phyloP scores from a whole-genome alignment of 2,113 vertebrate genomes.

The Toxotes jaculatrix region DNA sequence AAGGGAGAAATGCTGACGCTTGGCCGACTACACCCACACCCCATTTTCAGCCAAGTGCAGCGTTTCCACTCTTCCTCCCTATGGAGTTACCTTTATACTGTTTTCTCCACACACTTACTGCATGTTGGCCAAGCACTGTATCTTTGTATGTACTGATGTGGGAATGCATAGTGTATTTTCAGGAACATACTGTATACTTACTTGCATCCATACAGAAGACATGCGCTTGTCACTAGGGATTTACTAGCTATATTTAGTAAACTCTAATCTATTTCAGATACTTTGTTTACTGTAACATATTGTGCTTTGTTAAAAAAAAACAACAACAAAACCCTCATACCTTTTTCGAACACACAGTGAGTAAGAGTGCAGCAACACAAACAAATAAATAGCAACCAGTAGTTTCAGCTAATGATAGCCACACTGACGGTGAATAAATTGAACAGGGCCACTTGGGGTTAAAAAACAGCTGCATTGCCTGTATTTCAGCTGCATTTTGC shows the following conservation, averaged over 20 bases:
- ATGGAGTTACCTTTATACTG: not conserved
- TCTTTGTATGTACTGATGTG: not conserved
- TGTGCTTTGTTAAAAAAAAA: not conserved
- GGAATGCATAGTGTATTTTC: not conserved
- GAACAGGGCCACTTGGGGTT: not conserved
- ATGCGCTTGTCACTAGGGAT: not conserved
- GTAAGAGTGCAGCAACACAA: not conserved
- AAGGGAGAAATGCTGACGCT: slow-evolving; percentile 22
- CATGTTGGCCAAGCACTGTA: slow-evolving; percentile 2
- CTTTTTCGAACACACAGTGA: not conserved
- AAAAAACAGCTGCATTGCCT: not conserved
- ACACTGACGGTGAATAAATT: not conserved
- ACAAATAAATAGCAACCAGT: not conserved
- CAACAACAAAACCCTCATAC: too few species aligned
- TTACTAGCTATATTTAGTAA: too few species aligned
- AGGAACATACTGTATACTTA: not conserved
- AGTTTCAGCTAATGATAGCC: not conserved
- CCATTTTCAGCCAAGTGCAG: slow-evolving; percentile 28
- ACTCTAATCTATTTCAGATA: too few species aligned
- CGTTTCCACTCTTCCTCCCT: not conserved
- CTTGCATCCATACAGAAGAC: not conserved
- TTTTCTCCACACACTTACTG: slow-evolving; percentile 26
- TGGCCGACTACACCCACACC: slow-evolving; percentile 4
- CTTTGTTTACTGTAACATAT: not conserved
- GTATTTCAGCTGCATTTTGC: not conserved